Evolutionary conservation across 2,113 vertebrate genomes (phyloP).

Genomic region (Callopanchax toddi): DNA sequence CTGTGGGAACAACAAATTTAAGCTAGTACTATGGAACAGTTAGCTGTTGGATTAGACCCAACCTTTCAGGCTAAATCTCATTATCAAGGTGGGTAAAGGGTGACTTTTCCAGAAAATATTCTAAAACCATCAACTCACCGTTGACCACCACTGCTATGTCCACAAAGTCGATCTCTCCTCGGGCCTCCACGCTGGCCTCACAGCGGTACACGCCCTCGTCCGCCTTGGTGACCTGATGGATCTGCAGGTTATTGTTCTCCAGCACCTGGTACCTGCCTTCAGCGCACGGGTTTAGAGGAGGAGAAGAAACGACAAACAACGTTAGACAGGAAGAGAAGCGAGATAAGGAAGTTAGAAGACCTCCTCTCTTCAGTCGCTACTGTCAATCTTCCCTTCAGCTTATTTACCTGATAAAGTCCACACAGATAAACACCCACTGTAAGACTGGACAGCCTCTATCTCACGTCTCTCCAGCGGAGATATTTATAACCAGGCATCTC

Average conservation of each 20-base stretch:
- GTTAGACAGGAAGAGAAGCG: slow-evolving; percentile 32
- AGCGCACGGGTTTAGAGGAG: slow-evolving; percentile 14
- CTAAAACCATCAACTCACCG: slow-evolving; percentile 80
- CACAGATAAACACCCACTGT: slow-evolving; percentile 57
- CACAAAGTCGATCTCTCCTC: slow-evolving; percentile 97
- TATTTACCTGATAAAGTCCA: slow-evolving; percentile 61
- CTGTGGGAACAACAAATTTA: no score
- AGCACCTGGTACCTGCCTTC: slow-evolving; percentile 89
- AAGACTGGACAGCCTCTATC: slow-evolving; percentile 52
- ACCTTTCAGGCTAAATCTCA: no score
- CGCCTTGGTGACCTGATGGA: slow-evolving; percentile 92
- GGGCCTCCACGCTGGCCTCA: slow-evolving; percentile 95
- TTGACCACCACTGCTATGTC: slow-evolving; percentile 96
- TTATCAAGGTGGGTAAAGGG: no score
- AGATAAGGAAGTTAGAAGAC: slow-evolving; percentile 53
- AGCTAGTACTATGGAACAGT: no score
- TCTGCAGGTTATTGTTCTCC: slow-evolving; percentile 94
- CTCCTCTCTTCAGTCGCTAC: slow-evolving; percentile 31
- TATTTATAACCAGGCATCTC: slow-evolving; percentile 61
- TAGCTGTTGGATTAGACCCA: no score
- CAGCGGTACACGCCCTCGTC: slow-evolving; percentile 97
- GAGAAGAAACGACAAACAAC: slow-evolving; percentile 1
- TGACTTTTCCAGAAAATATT: no score
- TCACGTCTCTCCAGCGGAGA: slow-evolving; percentile 50
- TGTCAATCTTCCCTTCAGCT: slow-evolving; percentile 57